phyloP scores from a whole-genome alignment of 2,888 invertebrate genomes.

The Pristionchus arcanus region DNA sequence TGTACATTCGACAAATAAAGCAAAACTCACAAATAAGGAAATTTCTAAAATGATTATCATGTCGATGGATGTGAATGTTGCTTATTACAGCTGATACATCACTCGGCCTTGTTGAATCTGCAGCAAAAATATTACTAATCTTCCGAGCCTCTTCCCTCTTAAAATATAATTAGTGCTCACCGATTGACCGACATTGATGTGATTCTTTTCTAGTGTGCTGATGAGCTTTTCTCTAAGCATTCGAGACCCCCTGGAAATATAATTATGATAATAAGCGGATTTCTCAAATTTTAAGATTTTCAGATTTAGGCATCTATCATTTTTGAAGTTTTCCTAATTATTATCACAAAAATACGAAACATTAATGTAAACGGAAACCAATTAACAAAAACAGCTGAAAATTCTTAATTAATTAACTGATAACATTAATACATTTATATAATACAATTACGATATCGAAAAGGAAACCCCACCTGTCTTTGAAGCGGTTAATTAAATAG shows the following conservation, averaged over 20 bases:
- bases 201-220: not conserved
- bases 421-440: no score
- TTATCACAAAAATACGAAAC: no score
- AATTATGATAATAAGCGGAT: not conserved
- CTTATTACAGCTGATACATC: not conserved
- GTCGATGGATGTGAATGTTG: not conserved
- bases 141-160: no score
- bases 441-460: not conserved
- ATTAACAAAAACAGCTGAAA: no score
- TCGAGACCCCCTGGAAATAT: not conserved
- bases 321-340: no score
- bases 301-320: no score
- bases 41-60: not conserved
- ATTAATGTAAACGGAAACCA: no score
- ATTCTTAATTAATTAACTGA: no score
- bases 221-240: not conserved
- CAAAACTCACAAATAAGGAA: not conserved
- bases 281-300: no score
- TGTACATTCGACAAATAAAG: not conserved
- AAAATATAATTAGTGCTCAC: not conserved
- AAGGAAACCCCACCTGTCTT: not conserved
- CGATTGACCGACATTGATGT: not conserved
- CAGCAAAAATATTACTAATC: not conserved
- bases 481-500: not conserved
- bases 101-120: slow-evolving; percentile 16